Base-by-base conservation (phyloP, 2,113 vertebrate genomes). In the Illadopsis cleaveri region DNA sequence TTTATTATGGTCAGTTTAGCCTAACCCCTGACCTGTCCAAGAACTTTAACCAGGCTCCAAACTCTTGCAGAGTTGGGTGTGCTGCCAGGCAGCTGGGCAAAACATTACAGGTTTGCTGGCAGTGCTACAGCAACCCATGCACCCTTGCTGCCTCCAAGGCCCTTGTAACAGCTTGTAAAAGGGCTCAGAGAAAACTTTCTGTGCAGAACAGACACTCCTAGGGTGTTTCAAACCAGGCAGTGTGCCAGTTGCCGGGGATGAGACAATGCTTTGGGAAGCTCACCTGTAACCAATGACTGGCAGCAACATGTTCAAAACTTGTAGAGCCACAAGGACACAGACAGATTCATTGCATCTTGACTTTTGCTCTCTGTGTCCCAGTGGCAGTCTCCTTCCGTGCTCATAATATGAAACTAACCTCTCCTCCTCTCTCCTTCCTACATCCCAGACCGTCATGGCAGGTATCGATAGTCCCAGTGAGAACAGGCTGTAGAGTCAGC, bases 21-120 rank as follows among this genome's bases (percentile, higher is more conserved):
- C 50, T 86, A 68, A 83, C 65, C 47, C 14, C 30, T 91, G 69
- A 90, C 84, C 84, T 87, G 56, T 71, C 73, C 81, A 76, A 78
- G 79, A 94, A 70, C 92, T 92, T 95, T 80, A 92, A 77, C 88
- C 85, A 80, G 54, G 33, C 88, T 94, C n/a, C 85, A 92, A 42
- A 81, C 68, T 66, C 54, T 57, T 83, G 53, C 45, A 83, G 28
- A 28, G 33, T 37, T 83, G 58, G 40, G 33, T 7, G 14, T 65
- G 71, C 90, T 95, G 79, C 75, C 79, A 70, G 71, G 94, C 88
- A 94, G 82, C 70, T 85, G 79, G 72, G 75, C 90, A 88, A 90
- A 95, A 88, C 66, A 70, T 72, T 70, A 69, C 68, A 82, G 76
- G 38, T 70, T 72, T 92, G 64, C 88, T 94, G 88, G 88, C 88